Percentiles rank a stretch among this genome's conserved stretches.
These are phyloP conservation scores for Drosophila anceps DNA, from an alignment of 2,888 invertebrate species.

Conservation along the genomic window DNA sequence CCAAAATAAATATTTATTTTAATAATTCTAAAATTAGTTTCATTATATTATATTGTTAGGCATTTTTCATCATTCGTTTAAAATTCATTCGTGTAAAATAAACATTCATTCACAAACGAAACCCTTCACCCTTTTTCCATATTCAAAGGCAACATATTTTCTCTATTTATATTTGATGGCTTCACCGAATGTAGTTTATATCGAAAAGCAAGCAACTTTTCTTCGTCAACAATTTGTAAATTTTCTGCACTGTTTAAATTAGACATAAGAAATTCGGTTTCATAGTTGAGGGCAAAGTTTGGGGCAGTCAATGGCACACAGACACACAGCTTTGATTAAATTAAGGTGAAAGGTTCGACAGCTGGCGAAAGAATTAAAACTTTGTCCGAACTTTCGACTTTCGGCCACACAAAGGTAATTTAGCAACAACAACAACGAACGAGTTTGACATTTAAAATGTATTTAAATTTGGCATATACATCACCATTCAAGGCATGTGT, in stretches of 20 bases:
- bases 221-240: background rate
- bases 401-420: conserved; percentile 9
- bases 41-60: too few relatives aligned
- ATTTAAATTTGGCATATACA: conserved; percentile 9
- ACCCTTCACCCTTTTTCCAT: background rate
- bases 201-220: background rate
- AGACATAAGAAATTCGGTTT: background rate
- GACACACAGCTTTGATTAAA: conserved; percentile 1
- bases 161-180: background rate
- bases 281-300: conserved; percentile 11
- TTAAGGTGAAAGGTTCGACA: conserved; percentile 14
- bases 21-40: too few relatives aligned
- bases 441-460: conserved; percentile 8
- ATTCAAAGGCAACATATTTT: background rate
- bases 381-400: conserved; percentile 15
- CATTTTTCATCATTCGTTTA: too few relatives aligned
- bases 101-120: too few relatives aligned
- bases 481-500: background rate
- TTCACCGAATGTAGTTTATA: background rate
- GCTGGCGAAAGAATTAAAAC: conserved; percentile 22
- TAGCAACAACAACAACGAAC: background rate
- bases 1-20: too few relatives aligned
- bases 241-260: background rate
- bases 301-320: conserved; percentile 7
- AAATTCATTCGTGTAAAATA: too few relatives aligned